These are phyloP conservation scores for Galeruca laticollis DNA, from an alignment of 2,888 invertebrate species.

Conservation along the genomic window DNA sequence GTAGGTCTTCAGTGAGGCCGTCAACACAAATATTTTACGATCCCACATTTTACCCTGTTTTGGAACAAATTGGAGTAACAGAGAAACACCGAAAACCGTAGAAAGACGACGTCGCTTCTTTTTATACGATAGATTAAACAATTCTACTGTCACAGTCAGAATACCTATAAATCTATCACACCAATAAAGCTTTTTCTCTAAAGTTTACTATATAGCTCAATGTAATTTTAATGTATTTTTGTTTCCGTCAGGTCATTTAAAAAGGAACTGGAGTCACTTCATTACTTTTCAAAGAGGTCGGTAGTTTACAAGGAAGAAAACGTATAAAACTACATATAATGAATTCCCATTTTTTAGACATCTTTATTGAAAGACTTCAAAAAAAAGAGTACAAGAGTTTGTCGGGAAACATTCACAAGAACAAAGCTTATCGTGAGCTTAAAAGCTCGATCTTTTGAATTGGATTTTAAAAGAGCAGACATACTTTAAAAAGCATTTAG, in stretches of 20 bases:
- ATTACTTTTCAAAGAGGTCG: slow-evolving; percentile 29
- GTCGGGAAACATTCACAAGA: slow-evolving; percentile 4
- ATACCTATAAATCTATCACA: slow-evolving; percentile 42
- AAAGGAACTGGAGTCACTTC: slow-evolving; percentile 31
- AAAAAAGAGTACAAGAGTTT: slow-evolving; percentile 6
- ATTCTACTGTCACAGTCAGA: slow-evolving; percentile 41
- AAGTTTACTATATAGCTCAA: slow-evolving; percentile 33
- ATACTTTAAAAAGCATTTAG: slow-evolving; percentile 6
- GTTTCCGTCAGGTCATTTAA: slow-evolving; percentile 31
- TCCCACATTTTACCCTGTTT: slow-evolving; percentile 38
- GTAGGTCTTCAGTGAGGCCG: slow-evolving; percentile 34
- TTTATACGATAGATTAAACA: slow-evolving; percentile 41
- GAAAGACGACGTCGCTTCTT: slow-evolving; percentile 36
- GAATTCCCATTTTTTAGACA: slow-evolving; percentile 26
- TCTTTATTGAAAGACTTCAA: slow-evolving; percentile 15
- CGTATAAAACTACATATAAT: slow-evolving; percentile 29
- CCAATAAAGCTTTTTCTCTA: slow-evolving; percentile 36
- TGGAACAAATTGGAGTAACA: slow-evolving; percentile 39
- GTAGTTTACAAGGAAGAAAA: slow-evolving; percentile 30
- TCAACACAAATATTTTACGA: slow-evolving; percentile 40
- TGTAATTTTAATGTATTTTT: slow-evolving; percentile 33
- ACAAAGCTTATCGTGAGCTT: slow-evolving; percentile 3
- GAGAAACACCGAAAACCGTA: slow-evolving; percentile 30
- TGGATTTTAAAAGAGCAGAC: slow-evolving; percentile 10
- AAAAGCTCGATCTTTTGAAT: slow-evolving; percentile 7